Evolutionary conservation across 2,113 vertebrate species (phyloP), one percentile per base, ranked within the genome.

Genomic region (Tympanuchus pallidicinctus): DNA sequence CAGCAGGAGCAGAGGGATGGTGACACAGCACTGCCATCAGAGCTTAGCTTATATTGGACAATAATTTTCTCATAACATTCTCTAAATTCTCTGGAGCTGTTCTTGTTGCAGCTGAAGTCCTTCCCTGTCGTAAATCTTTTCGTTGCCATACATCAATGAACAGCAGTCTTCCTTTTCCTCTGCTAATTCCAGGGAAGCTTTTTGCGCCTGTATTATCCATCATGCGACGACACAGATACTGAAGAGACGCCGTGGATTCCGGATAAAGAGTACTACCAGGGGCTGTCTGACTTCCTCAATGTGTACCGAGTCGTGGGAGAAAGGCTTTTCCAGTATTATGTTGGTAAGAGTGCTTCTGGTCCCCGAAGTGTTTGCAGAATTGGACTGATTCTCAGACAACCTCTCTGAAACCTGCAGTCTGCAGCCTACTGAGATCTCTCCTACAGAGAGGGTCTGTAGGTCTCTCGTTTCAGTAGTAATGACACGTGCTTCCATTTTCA

Each of bases 141-240:
- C 21, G 75, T 32, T 65, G 14, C 12, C 19, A 25, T 38, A 30
- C 25, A n/a, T 6, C 72, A 65, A 63, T 22, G 91, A 84, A 71
- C 67, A 85, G 4, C 12, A 83, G 3, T 57, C 27, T 65, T 83
- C 2, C 43, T 24, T 32, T 45, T 50, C 63, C 87, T 27, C 50
- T 24, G 22, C 70, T 52, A 10, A 84, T 69, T 27, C 75, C 73
- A 99, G 99, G 98, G 99, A 61, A 98, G 94, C 67, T 99, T 99
- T 90, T 95, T 99, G 85, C 98, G 99, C 32, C 96, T 99, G 6
- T 99, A 98, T 97, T 99, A 99, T 88, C 99, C 99, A 7, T 98
- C 99, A 7, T 92, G 98, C 40, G 80, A 97, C 48, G 90, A 69
- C 2, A 91, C 97, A 11, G 86, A 82, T 28, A 81, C 81, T 0